Evolutionary conservation across 2,113 vertebrate species (phyloP), one percentile per base, ranked within the genome.

Genomic region (Turdus rufiventris): DNA sequence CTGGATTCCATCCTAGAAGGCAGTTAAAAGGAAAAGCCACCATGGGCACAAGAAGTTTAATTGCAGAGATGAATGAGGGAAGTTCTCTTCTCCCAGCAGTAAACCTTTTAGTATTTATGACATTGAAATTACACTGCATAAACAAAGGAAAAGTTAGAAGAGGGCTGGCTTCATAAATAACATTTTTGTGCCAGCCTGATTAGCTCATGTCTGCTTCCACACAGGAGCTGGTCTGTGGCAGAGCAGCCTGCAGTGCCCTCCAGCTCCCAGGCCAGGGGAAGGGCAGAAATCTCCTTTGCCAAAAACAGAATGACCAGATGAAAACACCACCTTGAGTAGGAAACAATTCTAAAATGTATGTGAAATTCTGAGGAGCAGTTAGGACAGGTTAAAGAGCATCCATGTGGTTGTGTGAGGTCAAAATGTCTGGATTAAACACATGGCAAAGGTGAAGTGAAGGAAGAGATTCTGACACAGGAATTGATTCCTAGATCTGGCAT

Each of bases 51-150:
- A 80, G 88, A 34, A 82, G 91, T 94, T 97, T 97, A 96, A 96
- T 89, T 97, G 96, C 92, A 45, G 51, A 97, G 97, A 96, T 96
- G 95, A 98, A 97, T 70, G 96, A 97, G 91, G 89, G 94, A 96
- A 96, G 89, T 96, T 96, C 94, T 94, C 70, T 8, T 96, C 89
- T 96, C 96, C 82, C 97, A 97, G 97, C 84, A 9, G 96, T 96
- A 92, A 96, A 96, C 93, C 96, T 97, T 96, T 97, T 94, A 97
- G 96, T 96, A 96, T 97, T 98, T 97, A 97, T 96, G 96, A 96
- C 97, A 97, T 42, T 95, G 95, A 97, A 97, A 97, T 97, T 91
- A 96, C 92, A 57, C 79, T 79, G 75, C 95, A 95, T 73, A 95
- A 97, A 97, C 96, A 97, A 95, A 97, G 81, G 84, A 54, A 73